Percentiles rank a stretch among this genome's conserved stretches.
Conservation (phyloP, 2,888 invertebrate species). For the Tenthredo distinguenda region DNA sequence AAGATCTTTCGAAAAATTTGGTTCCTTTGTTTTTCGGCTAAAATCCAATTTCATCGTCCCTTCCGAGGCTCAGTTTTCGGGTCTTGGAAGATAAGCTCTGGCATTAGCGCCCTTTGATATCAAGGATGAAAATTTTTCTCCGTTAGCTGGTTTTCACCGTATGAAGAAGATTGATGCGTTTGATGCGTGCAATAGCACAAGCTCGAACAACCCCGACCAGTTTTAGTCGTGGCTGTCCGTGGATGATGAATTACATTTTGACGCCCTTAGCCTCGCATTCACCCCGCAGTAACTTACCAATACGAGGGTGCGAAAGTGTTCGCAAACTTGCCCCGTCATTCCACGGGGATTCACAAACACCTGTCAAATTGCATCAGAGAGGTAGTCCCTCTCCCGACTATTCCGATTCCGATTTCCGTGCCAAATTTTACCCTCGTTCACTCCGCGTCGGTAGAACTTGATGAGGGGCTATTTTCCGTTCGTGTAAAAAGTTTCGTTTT, state of each 20-base stretch:
- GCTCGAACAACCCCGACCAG: slow-evolving; percentile 37
- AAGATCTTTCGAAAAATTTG: background rate
- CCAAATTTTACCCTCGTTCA: background rate
- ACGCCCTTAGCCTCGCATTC: slow-evolving; percentile 61
- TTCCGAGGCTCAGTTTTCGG: background rate
- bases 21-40: background rate
- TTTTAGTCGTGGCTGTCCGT: slow-evolving; percentile 52
- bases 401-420: slow-evolving; percentile 14
- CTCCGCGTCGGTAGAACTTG: background rate
- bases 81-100: slow-evolving; percentile 46
- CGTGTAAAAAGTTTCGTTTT: background rate
- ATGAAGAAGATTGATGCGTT: slow-evolving; percentile 76
- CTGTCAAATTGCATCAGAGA: slow-evolving; percentile 37
- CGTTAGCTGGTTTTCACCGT: slow-evolving; percentile 65
- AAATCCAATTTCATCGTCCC: background rate
- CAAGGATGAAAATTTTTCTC: slow-evolving; percentile 77
- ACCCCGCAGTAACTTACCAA: slow-evolving; percentile 13
- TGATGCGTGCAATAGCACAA: slow-evolving; percentile 67
- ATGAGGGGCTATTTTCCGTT: background rate
- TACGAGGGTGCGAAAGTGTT: slow-evolving; percentile 34
- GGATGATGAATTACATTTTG: slow-evolving; percentile 73
- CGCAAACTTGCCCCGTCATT: slow-evolving; percentile 34
- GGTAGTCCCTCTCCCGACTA: slow-evolving; percentile 9
- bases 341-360: slow-evolving; percentile 24
- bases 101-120: slow-evolving; percentile 72